Percentiles rank a stretch among this genome's conserved stretches.
These are phyloP conservation scores for Pangasius djambal DNA, from an alignment of 2,797 vertebrate genomes.

Conservation along the genomic window DNA sequence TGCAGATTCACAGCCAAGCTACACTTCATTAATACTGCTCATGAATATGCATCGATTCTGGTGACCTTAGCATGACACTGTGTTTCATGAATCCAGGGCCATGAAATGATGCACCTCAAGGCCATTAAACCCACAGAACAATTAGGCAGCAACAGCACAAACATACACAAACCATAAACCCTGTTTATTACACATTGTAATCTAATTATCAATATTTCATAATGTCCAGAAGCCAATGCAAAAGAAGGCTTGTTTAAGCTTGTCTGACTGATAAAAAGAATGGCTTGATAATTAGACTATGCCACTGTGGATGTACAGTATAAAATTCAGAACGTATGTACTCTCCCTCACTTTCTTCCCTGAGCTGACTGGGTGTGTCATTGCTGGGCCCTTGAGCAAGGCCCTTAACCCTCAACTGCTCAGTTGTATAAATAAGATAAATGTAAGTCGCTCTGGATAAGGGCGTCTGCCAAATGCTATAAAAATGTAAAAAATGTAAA, in stretches of 20 bases:
- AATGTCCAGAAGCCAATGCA: background rate
- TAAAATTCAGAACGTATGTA: background rate
- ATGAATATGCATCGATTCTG: constrained; percentile 47
- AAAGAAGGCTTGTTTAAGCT: background rate
- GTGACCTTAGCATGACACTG: constrained; percentile 58
- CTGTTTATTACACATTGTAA: constrained; percentile 12
- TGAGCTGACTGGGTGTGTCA: background rate
- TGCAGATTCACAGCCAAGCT: constrained; percentile 42
- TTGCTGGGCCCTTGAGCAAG: no score
- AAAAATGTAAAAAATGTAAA: no score
- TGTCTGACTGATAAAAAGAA: background rate
- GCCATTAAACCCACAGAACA: constrained; percentile 52
- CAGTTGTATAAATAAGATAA: no score
- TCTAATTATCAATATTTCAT: constrained; percentile 9
- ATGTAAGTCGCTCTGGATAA: no score
- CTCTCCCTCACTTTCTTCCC: background rate
- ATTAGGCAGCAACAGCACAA: constrained; percentile 16
- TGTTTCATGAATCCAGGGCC: constrained; percentile 44
- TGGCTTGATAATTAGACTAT: background rate
- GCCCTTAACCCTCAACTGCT: no score
- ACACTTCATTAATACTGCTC: constrained; percentile 64
- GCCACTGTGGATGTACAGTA: background rate
- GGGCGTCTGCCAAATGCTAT: no score
- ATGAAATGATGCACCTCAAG: background rate
- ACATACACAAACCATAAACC: constrained; percentile 20